Evolutionary conservation across 2,888 invertebrate species (phyloP), one percentile per base, ranked within the genome.

Genomic region (Silvanus unidentatus): DNA sequence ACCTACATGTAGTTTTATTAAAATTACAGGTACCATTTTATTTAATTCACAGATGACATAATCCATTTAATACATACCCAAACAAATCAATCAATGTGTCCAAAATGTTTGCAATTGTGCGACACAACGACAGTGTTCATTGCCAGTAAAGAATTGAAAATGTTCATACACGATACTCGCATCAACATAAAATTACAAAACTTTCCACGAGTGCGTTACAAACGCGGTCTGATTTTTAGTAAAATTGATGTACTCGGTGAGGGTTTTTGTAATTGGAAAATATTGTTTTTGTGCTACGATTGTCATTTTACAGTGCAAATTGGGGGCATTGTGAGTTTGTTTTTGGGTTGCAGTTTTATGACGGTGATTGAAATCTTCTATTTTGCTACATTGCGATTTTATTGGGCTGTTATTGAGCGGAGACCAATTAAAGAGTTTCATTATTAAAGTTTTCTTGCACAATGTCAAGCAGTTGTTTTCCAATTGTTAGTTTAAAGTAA

Each of bases 241-340:
- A 61, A 67, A 43, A 63, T 58, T 4, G 72, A 73, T 42, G 63
- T 73, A 39, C 52, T 74, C 39, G 68, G 74, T 74, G 56, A 51
- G 62, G 52, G 46, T 14, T 11, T 16, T 14, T 14, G 8, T 15
- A 10, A 38, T 13, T 9, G 10, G 10, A 38, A n/a, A n/a, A n/a
- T n/a, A n/a, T n/a, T n/a, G n/a, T n/a, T n/a, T n/a, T n/a, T n/a
- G n/a, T n/a, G n/a, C n/a, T n/a, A n/a, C n/a, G n/a, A n/a, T n/a
- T n/a, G n/a, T n/a, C n/a, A n/a, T n/a, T n/a, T 32, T 69, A 45
- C 54, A 72, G 71, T 71, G 16, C 69, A 70, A 46, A 68, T 75
- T 16, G 75, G 75, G 29, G 74, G 75, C 16, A 67, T 72, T n/a
- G 71, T 72, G 10, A 74, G 74, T 1, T 58, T 76, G 29, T 73